Conservation (phyloP, 2,797 vertebrate genomes). For the Amblyopsis hoosieri region DNA sequence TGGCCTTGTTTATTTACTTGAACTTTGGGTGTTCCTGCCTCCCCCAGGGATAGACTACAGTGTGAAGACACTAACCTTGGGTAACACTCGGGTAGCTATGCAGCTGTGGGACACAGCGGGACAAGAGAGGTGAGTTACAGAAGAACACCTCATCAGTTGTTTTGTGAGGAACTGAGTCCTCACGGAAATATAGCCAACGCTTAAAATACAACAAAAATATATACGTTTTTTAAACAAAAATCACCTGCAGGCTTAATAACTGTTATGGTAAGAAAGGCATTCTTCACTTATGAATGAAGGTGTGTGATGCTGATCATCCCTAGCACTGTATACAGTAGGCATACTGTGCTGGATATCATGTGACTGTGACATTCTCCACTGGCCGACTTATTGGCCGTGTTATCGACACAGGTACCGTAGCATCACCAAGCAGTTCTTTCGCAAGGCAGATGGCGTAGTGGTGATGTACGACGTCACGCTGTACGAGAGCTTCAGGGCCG, state of each 20-base stretch:
- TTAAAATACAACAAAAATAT: no score
- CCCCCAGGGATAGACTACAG: slow-evolving; percentile 89
- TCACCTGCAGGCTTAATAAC: no score
- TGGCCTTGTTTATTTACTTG: not conserved
- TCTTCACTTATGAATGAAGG: no score
- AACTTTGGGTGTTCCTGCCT: not conserved
- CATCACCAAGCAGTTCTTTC: slow-evolving; percentile 93
- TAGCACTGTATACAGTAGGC: no score
- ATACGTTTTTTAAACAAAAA: no score
- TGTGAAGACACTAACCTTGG: slow-evolving; percentile 86
- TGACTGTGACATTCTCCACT: not conserved
- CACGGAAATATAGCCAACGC: no score
- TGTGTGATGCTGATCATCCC: no score
- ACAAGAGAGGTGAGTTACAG: slow-evolving; percentile 84
- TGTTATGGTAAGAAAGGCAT: no score
- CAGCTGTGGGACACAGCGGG: slow-evolving; percentile 97
- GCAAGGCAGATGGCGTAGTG: slow-evolving; percentile 88
- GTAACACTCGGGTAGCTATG: slow-evolving; percentile 83
- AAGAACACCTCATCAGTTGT: no score
- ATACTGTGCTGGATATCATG: not conserved
- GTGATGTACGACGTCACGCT: slow-evolving; percentile 89
- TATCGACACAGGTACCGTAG: slow-evolving; percentile 81
- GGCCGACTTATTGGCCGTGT: not conserved
- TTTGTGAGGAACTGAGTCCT: no score
- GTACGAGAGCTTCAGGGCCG: slow-evolving; percentile 83